Conservation (phyloP, 2,888 invertebrate genomes). For the Sarcophaga subvicina region DNA sequence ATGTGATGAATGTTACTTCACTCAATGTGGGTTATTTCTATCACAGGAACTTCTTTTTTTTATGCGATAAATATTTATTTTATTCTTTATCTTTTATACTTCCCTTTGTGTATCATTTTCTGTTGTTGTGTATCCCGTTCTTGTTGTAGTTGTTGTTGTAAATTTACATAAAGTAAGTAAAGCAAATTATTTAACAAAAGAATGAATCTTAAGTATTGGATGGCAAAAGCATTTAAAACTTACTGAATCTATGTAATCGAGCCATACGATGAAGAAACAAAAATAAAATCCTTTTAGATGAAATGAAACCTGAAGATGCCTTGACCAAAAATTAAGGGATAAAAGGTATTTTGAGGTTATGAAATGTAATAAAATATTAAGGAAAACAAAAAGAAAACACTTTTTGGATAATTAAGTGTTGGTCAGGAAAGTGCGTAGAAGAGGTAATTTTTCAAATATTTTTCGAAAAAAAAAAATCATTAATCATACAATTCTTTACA, state of each 20-base stretch:
- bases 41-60: too few relatives aligned
- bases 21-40: too few relatives aligned
- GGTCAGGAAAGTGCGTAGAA: too few relatives aligned
- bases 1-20: too few relatives aligned
- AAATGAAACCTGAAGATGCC: not conserved
- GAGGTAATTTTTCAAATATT: too few relatives aligned
- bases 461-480: too few relatives aligned
- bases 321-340: constrained; percentile 3
- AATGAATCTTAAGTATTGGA: not conserved
- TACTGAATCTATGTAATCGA: not conserved
- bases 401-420: too few relatives aligned
- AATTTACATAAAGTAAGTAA: not conserved
- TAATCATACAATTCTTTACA: too few relatives aligned
- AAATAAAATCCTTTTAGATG: not conserved
- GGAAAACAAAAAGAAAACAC: too few relatives aligned
- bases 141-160: not conserved
- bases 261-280: not conserved
- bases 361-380: not conserved
- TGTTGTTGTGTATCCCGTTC: not conserved
- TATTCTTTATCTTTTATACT: not conserved
- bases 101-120: not conserved
- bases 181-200: constrained; percentile 49
- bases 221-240: not conserved
- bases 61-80: constrained; percentile 31
- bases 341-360: not conserved